phyloP scores from a whole-genome alignment of 2,888 invertebrate species.

The Thecophora atra region DNA sequence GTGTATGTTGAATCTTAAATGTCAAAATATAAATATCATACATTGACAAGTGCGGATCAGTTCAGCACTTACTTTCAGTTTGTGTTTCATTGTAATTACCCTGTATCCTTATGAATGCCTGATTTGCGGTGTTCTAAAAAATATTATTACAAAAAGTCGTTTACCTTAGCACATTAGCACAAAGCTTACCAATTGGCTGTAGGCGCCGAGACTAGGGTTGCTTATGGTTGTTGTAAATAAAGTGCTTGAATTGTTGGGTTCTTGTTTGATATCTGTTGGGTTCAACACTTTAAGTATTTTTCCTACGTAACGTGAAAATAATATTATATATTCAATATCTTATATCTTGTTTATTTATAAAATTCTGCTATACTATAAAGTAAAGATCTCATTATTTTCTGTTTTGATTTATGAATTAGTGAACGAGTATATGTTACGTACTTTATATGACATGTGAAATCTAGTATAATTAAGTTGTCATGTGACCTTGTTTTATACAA shows the following conservation, averaged over 20 bases:
- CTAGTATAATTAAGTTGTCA: neutral
- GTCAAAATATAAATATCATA: constrained; percentile 17
- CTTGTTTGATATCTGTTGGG: constrained; percentile 59
- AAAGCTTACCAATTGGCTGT: constrained; percentile 56
- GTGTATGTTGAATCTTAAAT: constrained; percentile 59
- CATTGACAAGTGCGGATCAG: constrained; percentile 4
- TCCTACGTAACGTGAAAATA: constrained; percentile 51
- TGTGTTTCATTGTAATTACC: constrained; percentile 58
- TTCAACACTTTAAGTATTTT: constrained; percentile 62
- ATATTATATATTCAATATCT: neutral
- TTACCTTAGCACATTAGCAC: neutral
- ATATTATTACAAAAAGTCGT: neutral
- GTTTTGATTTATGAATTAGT: too few relatives aligned
- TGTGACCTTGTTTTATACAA: neutral
- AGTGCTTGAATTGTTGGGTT: constrained; percentile 45
- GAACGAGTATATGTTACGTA: too few relatives aligned
- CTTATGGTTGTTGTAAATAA: constrained; percentile 47
- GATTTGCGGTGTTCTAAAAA: constrained; percentile 57
- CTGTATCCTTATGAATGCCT: constrained; percentile 59
- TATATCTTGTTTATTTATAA: neutral
- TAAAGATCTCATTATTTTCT: too few relatives aligned
- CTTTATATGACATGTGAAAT: too few relatives aligned
- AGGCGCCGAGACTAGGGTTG: constrained; percentile 55
- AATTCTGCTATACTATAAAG: neutral
- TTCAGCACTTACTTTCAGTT: constrained; percentile 55